Evolutionary conservation across 2,113 vertebrate species (phyloP).

Genomic region (Eublepharis macularius): DNA sequence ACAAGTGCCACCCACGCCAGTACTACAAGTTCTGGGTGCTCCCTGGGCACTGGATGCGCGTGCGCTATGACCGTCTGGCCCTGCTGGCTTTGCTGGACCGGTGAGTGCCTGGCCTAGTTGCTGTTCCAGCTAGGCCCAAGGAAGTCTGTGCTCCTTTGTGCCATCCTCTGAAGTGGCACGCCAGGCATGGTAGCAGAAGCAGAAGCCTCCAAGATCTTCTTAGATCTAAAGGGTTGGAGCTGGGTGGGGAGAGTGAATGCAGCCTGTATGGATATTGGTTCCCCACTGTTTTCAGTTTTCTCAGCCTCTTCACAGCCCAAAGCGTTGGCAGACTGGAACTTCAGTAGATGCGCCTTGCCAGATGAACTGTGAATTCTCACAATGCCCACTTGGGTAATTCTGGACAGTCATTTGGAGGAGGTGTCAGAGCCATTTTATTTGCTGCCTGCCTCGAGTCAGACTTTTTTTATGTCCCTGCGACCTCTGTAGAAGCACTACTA

Average conservation of each 20-base stretch:
- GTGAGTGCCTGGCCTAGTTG: constrained; percentile 46
- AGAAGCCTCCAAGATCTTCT: no score
- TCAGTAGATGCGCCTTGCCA: no score
- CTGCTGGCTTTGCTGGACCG: constrained; percentile 79
- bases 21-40: constrained; percentile 82
- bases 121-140: no score
- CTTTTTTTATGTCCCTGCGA: no score
- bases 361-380: no score
- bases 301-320: not conserved
- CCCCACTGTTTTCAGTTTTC: not conserved
- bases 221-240: not conserved
- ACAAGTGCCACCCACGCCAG: constrained; percentile 79
- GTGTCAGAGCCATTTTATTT: not conserved
- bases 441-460: no score
- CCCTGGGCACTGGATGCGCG: constrained; percentile 78
- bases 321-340: not conserved
- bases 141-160: no score
- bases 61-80: constrained; percentile 80
- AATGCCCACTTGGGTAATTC: not conserved
- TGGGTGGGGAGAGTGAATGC: not conserved
- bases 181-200: not conserved
- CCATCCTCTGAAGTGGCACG: not conserved
- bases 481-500: no score
- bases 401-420: not conserved
- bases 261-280: not conserved